phyloP scores from a whole-genome alignment of 2,113 vertebrate species.

The Xiphophorus couchianus region DNA sequence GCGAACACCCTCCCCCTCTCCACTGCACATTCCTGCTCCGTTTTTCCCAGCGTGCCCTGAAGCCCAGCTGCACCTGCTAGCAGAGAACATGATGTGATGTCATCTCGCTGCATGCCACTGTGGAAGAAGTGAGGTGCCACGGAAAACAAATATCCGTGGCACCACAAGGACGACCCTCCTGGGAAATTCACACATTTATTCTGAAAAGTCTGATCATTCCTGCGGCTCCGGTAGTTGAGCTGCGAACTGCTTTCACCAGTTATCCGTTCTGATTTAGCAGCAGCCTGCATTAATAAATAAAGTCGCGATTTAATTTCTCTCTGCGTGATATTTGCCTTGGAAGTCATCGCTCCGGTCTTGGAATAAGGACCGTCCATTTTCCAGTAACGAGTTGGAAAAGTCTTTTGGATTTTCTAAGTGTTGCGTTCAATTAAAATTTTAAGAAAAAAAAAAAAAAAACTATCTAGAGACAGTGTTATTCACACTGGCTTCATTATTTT shows the following conservation, averaged over 20 bases:
- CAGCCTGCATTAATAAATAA: too few relatives aligned
- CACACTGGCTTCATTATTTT: too few relatives aligned
- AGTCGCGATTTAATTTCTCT: too few relatives aligned
- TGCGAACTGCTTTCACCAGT: too few relatives aligned
- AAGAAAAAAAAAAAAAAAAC: too few relatives aligned
- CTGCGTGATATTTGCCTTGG: too few relatives aligned
- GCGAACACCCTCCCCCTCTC: too few relatives aligned
- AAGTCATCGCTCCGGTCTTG: not conserved
- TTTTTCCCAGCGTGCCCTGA: conserved; percentile 30
- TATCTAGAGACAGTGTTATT: too few relatives aligned
- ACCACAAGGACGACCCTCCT: conserved; percentile 8
- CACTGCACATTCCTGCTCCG: not conserved
- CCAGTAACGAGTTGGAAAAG: not conserved
- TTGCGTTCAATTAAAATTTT: too few relatives aligned
- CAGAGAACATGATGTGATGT: conserved; percentile 31
- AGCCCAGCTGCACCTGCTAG: conserved; percentile 51
- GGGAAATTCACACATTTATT: conserved; percentile 23
- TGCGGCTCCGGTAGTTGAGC: not conserved
- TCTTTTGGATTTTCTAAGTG: not conserved
- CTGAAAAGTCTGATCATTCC: not conserved
- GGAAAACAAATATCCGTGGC: not conserved
- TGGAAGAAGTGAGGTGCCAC: conserved; percentile 11
- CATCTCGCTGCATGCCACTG: not conserved
- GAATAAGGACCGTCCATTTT: not conserved
- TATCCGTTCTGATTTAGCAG: too few relatives aligned